Evolutionary conservation across 2,113 vertebrate species (phyloP).

Genomic region (Mesocricetus auratus): DNA sequence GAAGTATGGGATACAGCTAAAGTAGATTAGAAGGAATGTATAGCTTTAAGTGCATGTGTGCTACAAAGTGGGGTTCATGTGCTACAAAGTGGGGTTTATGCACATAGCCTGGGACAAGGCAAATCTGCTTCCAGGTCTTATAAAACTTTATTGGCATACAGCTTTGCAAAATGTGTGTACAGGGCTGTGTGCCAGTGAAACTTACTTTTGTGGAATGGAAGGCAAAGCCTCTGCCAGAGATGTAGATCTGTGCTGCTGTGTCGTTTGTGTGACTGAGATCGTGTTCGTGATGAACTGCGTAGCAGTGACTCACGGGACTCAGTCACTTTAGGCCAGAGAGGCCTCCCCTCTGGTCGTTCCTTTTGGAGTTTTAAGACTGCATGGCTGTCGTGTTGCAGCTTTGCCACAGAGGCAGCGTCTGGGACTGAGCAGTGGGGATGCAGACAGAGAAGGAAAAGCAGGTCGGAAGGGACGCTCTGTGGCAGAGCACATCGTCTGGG

Average conservation of each 20-base stretch:
- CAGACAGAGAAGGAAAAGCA: neutral
- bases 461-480: neutral
- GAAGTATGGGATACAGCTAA: neutral
- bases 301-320: neutral
- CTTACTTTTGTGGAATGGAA: neutral
- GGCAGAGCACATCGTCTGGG: neutral
- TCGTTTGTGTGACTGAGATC: neutral
- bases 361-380: neutral
- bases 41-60: neutral
- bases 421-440: neutral
- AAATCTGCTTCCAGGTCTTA: conserved; percentile 4
- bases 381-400: neutral
- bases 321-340: neutral
- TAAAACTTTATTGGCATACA: neutral
- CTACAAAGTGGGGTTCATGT: neutral
- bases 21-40: neutral
- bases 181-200: neutral
- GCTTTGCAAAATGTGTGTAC: neutral
- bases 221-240: neutral
- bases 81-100: neutral
- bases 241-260: neutral
- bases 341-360: neutral
- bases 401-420: neutral
- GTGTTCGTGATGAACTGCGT: neutral
- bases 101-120: too few relatives aligned